Evolutionary conservation across 2,113 vertebrate species (phyloP).

Genomic region (Todiramphus chloris): DNA sequence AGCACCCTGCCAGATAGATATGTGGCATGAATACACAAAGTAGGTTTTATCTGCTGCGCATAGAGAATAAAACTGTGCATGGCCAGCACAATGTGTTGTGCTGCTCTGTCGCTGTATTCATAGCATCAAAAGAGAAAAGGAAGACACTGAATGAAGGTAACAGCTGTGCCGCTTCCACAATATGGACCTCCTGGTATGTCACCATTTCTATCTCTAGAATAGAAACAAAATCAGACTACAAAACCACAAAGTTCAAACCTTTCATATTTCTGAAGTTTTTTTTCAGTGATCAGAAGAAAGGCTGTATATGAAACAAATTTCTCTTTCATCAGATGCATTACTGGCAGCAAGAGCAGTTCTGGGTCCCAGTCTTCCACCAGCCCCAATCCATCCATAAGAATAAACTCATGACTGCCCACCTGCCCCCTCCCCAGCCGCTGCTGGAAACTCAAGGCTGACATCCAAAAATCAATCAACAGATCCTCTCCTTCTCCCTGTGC

Average conservation of each 20-base stretch:
- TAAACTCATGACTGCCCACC: background rate
- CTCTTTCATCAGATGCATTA: background rate
- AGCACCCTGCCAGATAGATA: background rate
- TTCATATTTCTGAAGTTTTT: background rate
- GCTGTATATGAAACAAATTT: background rate
- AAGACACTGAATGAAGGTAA: background rate
- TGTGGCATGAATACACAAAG: background rate
- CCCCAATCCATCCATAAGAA: background rate
- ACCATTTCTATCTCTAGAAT: background rate
- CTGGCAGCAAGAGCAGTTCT: background rate
- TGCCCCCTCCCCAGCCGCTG: background rate
- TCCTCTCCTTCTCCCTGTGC: background rate
- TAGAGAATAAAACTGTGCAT: accelerated
- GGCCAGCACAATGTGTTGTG: background rate
- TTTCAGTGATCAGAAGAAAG: background rate
- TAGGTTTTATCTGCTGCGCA: background rate
- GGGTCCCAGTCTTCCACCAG: background rate
- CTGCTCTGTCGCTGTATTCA: background rate
- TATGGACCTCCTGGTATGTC: background rate
- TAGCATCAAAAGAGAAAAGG: background rate
- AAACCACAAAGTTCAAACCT: background rate
- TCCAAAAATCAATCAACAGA: background rate
- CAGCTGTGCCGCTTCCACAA: background rate
- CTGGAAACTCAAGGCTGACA: background rate
- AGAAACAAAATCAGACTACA: background rate